These are phyloP conservation scores for Xestia ashworthii DNA, from an alignment of 2,888 invertebrate genomes.

Conservation along the genomic window DNA sequence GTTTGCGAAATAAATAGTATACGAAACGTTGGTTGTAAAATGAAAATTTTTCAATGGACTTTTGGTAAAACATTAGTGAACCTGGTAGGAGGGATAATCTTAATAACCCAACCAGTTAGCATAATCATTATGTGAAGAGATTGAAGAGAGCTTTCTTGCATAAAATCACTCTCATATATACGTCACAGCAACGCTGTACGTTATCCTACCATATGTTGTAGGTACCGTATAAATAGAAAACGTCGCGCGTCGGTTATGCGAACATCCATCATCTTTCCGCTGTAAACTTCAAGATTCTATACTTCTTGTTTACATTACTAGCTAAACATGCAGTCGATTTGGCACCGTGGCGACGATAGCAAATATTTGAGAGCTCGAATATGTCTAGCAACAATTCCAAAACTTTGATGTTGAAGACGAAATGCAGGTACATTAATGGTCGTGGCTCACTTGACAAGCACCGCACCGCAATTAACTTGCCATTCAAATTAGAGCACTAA, in stretches of 20 bases:
- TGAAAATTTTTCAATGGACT: too few relatives aligned
- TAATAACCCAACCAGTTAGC: background rate
- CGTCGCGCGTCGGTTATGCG: background rate
- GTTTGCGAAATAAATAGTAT: too few relatives aligned
- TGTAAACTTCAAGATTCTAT: conserved; percentile 32
- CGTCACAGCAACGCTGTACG: background rate
- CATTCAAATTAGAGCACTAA: too few relatives aligned
- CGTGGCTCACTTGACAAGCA: too few relatives aligned
- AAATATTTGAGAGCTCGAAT: conserved; percentile 39
- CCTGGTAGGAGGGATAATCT: too few relatives aligned
- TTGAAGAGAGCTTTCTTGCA: background rate
- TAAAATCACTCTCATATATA: background rate
- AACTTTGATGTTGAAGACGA: conserved; percentile 38
- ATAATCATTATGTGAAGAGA: background rate
- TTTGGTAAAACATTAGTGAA: too few relatives aligned
- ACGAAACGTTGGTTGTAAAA: too few relatives aligned
- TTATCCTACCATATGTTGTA: background rate
- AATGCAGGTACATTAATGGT: conserved; percentile 15
- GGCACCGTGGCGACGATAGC: conserved; percentile 40
- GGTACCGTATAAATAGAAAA: conserved; percentile 24
- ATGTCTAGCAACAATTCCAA: conserved; percentile 36
- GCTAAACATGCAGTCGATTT: conserved; percentile 44
- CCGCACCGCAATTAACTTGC: too few relatives aligned
- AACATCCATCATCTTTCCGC: conserved; percentile 11
- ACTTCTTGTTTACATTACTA: conserved; percentile 39